These are phyloP conservation scores for Drosophila dunni DNA, from an alignment of 1,140 invertebrate genomes.

Conservation along the genomic window DNA sequence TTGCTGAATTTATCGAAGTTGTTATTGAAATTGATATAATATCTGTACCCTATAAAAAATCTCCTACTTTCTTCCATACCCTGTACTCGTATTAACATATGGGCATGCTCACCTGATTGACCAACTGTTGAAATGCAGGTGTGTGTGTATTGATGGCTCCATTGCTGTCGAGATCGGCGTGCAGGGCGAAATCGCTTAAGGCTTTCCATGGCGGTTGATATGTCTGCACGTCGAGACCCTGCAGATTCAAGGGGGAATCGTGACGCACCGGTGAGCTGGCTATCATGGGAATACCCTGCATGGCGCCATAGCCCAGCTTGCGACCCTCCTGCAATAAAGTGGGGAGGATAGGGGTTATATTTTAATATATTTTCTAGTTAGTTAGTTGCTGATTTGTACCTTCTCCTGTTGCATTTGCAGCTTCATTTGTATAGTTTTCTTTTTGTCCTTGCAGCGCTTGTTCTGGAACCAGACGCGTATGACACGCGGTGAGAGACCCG, in stretches of 20 bases:
- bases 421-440: conserved; percentile 98
- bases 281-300: conserved; percentile 98
- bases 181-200: conserved; percentile 96
- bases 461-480: conserved; percentile 99
- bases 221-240: conserved; percentile 95
- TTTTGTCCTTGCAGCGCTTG: conserved; percentile 99
- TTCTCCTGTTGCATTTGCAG: conserved; percentile 99
- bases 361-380: background rate
- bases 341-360: no score
- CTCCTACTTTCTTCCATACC: background rate
- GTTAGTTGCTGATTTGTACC: conserved; percentile 87
- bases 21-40: no score
- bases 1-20: no score
- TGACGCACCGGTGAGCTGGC: conserved; percentile 97
- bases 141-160: conserved; percentile 90
- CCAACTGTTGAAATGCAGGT: conserved; percentile 97
- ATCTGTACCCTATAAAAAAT: no score
- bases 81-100: background rate
- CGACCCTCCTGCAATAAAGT: conserved; percentile 91
- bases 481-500: conserved; percentile 96
- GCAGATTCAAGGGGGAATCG: conserved; percentile 94
- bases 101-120: conserved; percentile 92
- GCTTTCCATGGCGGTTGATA: conserved; percentile 99
- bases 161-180: conserved; percentile 94
- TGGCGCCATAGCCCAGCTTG: conserved; percentile 94